A percentile compares a stretch with the other conserved stretches of the same genome.
Evolutionary conservation across 2,113 vertebrate species (phyloP).

Genomic region (crab-eating macaque (Macaca fascicularis)): T2T-MFA8v1.1 NC_088387.1:119385001-119385500

Average conservation of each 20-base stretch:
- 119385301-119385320: accelerated
- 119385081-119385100: neutral
- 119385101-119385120: accelerated
- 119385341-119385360: too few relatives aligned
- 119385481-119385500: neutral
- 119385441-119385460: too few relatives aligned
- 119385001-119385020: neutral
- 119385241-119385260: neutral
- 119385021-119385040: accelerated
- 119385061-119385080: accelerated
- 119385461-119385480: accelerated
- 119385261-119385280: neutral
- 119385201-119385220: accelerated
- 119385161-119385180: accelerated
- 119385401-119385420: too few relatives aligned
- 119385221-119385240: neutral
- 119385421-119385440: neutral
- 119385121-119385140: too few relatives aligned
- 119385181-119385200: accelerated
- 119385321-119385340: neutral
- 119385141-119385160: accelerated
- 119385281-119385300: neutral
- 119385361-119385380: too few relatives aligned
- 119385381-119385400: too few relatives aligned
- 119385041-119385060: neutral